Percentiles rank a stretch among this genome's conserved stretches.
Conservation (phyloP, 2,797 vertebrate species). For the Cetoscarus ocellatus region DNA sequence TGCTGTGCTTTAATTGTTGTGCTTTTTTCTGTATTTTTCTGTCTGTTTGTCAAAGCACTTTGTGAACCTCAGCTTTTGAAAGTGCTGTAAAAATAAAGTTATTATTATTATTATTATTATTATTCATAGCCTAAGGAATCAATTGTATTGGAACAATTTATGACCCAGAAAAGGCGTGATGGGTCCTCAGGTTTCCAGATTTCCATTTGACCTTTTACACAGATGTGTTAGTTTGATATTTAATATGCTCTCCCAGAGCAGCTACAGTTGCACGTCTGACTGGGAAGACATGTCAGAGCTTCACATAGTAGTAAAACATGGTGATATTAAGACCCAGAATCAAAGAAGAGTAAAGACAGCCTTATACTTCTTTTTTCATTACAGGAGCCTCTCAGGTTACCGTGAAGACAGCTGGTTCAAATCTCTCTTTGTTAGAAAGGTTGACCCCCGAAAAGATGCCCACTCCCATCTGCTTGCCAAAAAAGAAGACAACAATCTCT, state of each 20-base stretch:
- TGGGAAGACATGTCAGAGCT: not conserved
- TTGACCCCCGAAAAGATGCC: slow-evolving; percentile 96
- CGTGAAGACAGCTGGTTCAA: slow-evolving; percentile 96
- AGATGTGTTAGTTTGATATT: slow-evolving; percentile 1
- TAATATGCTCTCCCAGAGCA: not conserved
- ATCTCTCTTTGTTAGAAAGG: slow-evolving; percentile 96
- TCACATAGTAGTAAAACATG: too few relatives aligned
- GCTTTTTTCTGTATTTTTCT: too few relatives aligned
- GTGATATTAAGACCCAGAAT: not conserved
- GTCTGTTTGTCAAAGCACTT: too few relatives aligned
- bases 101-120: too few relatives aligned
- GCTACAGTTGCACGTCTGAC: not conserved
- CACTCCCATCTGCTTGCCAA: slow-evolving; percentile 97
- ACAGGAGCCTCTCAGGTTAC: slow-evolving; percentile 85
- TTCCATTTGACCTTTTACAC: too few relatives aligned
- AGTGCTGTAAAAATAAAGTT: too few relatives aligned
- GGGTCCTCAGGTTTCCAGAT: too few relatives aligned
- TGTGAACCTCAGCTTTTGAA: too few relatives aligned
- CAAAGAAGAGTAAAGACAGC: not conserved
- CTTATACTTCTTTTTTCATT: not conserved
- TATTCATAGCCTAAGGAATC: too few relatives aligned
- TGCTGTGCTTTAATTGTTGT: too few relatives aligned
- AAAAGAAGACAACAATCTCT: slow-evolving; percentile 95
- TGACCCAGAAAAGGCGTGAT: too few relatives aligned
- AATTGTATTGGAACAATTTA: too few relatives aligned